Base-by-base conservation (phyloP, 2,797 vertebrate genomes). In the Jordanella pulchra region DNA sequence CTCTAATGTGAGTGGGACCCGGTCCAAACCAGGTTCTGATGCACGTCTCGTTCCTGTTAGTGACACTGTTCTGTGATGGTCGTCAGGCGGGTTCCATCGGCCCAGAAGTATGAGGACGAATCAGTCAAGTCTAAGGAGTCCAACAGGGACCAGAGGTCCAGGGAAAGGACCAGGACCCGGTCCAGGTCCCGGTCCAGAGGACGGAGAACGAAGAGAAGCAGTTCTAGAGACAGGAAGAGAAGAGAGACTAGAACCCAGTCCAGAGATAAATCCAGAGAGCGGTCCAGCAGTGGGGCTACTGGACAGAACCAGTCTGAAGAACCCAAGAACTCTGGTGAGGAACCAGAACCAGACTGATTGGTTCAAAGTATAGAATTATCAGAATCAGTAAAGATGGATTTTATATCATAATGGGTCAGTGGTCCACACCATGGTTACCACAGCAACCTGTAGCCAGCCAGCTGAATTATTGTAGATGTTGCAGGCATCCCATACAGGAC, bases 1-100 rank as follows among this genome's bases (percentile, higher is more conserved):
- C 73, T 23, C 87, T 95, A n/a, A 72, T 73, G 94, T 93, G 89
- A 91, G 90, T 83, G 21, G 0, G 0, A 0, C 10, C 3, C 65
- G 0, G 9, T 67, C 58, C 6, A 50, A 0, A 11, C 10, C 6
- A 6, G 17, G 6, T 55, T 53, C 28, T 50, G 42, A 35, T 44
- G 17, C 3, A 2, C 2, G 0, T 35, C 6, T 55, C 1, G 2
- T 0, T 65, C 69, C 1, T 54, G 4, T 44, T 27, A 1, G 0
- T 2, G 2, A 65, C n/a, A 9, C n/a, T 47, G 32, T 3, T 32
- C 50, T 64, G 1, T 12, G 47, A 47, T 71, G 69, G 25, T 28
- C 65, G 72, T 7, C 80, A 93, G 92, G 85, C 63, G 63, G 0
- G 71, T 85, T 17, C 0, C 86, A 0, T 69, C 80, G 21, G 88